Percentiles rank a stretch among this genome's conserved stretches.
These are phyloP conservation scores for Nomada fucata DNA, from an alignment of 2,888 invertebrate species.

Conservation along the genomic window DNA sequence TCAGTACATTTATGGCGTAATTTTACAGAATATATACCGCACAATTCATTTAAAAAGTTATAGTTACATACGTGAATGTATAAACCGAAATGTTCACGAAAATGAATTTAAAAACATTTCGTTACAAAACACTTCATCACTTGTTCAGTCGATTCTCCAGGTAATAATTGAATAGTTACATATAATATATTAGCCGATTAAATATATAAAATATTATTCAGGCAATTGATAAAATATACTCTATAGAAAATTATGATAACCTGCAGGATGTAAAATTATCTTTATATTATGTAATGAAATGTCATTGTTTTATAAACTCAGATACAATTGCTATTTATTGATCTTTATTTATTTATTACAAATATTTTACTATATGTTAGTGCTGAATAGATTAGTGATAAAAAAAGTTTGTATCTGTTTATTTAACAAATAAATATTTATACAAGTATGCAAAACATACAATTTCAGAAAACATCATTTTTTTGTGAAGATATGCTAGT, in stretches of 20 bases:
- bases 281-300: background rate
- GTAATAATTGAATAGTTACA: slow-evolving; percentile 52
- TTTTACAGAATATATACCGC: slow-evolving; percentile 24
- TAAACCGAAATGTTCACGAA: slow-evolving; percentile 5
- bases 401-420: too few relatives aligned
- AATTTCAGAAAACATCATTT: too few relatives aligned
- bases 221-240: background rate
- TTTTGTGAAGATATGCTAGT: too few relatives aligned
- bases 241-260: too few relatives aligned
- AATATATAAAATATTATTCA: background rate
- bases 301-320: background rate
- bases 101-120: slow-evolving; percentile 45
- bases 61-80: slow-evolving; percentile 9
- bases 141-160: slow-evolving; percentile 65
- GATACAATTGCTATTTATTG: too few relatives aligned
- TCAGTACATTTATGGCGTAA: slow-evolving; percentile 4
- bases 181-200: background rate
- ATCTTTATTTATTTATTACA: too few relatives aligned
- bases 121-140: slow-evolving; percentile 50
- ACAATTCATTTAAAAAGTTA: slow-evolving; percentile 7
- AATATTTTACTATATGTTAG: too few relatives aligned
- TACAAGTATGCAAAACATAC: too few relatives aligned
- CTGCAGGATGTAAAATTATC: background rate
- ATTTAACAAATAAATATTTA: too few relatives aligned
- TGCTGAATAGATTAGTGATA: too few relatives aligned